Percentiles rank a stretch among this genome's conserved stretches.
phyloP scores from a whole-genome alignment of 1,140 invertebrate genomes.

The Trissolcus basalis region DNA sequence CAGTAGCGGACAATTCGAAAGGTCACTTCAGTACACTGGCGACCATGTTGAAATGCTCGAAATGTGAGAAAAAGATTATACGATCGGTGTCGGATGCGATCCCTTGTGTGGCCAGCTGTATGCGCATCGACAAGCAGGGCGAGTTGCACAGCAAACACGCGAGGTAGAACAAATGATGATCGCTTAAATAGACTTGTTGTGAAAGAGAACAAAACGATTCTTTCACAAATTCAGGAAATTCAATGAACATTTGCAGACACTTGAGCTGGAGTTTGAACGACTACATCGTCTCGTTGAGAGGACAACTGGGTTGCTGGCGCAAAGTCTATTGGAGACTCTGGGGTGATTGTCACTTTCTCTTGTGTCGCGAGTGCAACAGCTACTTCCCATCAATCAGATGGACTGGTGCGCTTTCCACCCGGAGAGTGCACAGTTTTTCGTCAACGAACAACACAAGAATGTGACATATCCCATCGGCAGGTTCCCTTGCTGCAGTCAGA shows the following conservation, averaged over 20 bases:
- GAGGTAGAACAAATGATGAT: constrained; percentile 77
- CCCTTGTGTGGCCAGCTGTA: constrained; percentile 81
- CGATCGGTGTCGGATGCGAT: constrained; percentile 81
- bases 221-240: too few relatives aligned
- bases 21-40: constrained; percentile 88
- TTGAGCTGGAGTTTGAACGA: constrained; percentile 88
- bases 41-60: constrained; percentile 83
- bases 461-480: constrained; percentile 81
- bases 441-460: constrained; percentile 80
- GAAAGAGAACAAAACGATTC: constrained; percentile 11
- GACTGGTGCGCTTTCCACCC: constrained; percentile 88
- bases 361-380: constrained; percentile 84
- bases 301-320: constrained; percentile 88
- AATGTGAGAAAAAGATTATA: constrained; percentile 79
- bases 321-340: constrained; percentile 95
- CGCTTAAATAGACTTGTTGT: not conserved
- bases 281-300: constrained; percentile 85
- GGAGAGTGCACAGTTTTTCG: constrained; percentile 84
- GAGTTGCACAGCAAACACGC: constrained; percentile 82
- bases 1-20: constrained; percentile 81
- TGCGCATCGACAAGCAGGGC: constrained; percentile 83
- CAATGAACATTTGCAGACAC: constrained; percentile 83
- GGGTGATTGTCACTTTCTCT: constrained; percentile 89
- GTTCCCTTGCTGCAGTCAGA: constrained; percentile 90
- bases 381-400: constrained; percentile 85